Evolutionary conservation across 2,888 invertebrate species (phyloP).

Genomic region (Ceratothoa steindachneri): DNA sequence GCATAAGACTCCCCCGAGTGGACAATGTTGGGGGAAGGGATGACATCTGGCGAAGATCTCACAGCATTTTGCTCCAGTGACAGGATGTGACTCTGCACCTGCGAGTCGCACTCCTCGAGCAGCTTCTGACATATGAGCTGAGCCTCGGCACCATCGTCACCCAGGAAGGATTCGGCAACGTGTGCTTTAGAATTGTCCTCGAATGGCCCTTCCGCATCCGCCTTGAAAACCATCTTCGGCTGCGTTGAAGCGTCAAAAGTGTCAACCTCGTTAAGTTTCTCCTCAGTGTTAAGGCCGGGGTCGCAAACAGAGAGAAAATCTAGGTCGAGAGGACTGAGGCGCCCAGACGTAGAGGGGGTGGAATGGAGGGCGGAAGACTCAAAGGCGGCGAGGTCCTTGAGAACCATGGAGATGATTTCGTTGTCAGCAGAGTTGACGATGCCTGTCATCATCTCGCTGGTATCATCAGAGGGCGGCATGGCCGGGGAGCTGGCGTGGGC

Average conservation of each 20-base stretch:
- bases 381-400: constrained; percentile 39
- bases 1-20: no score
- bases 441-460: constrained; percentile 22
- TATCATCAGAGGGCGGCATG: neutral
- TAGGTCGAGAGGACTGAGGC: constrained; percentile 43
- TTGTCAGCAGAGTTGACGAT: constrained; percentile 44
- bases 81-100: neutral
- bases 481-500: no score
- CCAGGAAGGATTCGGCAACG: neutral
- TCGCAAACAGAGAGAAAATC: constrained; percentile 40
- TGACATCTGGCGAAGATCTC: no score
- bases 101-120: neutral
- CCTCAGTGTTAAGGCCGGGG: neutral
- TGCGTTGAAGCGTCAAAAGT: neutral
- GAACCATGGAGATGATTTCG: constrained; percentile 46
- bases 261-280: neutral
- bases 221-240: neutral
- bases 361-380: constrained; percentile 38
- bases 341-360: constrained; percentile 42
- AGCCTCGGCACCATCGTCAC: neutral
- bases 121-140: constrained; percentile 2
- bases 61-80: neutral
- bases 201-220: neutral
- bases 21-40: no score
- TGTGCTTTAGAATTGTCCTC: neutral